Evolutionary conservation across 2,797 vertebrate species (phyloP), one percentile per base, ranked within the genome.

Genomic region (Toxotes lorentzi): DNA sequence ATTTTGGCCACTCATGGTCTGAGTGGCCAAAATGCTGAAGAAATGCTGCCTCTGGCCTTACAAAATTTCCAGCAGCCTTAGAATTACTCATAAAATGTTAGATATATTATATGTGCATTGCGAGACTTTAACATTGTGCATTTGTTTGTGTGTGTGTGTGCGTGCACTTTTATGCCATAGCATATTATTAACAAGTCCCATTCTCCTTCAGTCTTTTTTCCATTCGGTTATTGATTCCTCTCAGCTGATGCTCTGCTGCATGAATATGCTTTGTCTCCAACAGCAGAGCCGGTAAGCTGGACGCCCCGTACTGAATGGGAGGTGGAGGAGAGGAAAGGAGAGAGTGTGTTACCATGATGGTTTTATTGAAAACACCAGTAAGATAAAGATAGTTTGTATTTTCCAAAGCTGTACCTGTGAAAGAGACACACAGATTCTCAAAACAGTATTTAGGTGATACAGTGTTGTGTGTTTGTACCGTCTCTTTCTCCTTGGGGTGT

Each of bases 231-330:
- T 83, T 59, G 67, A 73, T 64, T 12, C 1, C 2, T 41, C 24
- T 69, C 62, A 61, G 68, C 47, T 80, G 81, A 7, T 35, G 30
- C 32, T 81, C 70, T 5, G 73, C 17, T 2, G 41, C 1, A 9
- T 82, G 77, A 35, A 83, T 1, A 0, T 60, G 38, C 14, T 73
- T 86, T 0, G 80, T 41, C 71, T 92, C 87, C 65, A 89, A 0
- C 0, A 92, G 61, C 56, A 93, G 82, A 73, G 89, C 91, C 0
- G 89, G 66, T 43, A 92, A 51, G 50, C 91, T 92, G 81, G 89
- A 85, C 0, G 67, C 76, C 2, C 86, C 92, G 1, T 89, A 94
- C 92, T 94, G 78, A 13, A 83, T 0, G 7, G 4, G 9, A 79
- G 24, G 47, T 32, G n/a, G n/a, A 21, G n/a, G 27, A 40, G 21